A percentile compares a stretch with the other conserved stretches of the same genome.
Conservation (phyloP, 2,797 vertebrate genomes). For the Miichthys miiuy region DNA sequence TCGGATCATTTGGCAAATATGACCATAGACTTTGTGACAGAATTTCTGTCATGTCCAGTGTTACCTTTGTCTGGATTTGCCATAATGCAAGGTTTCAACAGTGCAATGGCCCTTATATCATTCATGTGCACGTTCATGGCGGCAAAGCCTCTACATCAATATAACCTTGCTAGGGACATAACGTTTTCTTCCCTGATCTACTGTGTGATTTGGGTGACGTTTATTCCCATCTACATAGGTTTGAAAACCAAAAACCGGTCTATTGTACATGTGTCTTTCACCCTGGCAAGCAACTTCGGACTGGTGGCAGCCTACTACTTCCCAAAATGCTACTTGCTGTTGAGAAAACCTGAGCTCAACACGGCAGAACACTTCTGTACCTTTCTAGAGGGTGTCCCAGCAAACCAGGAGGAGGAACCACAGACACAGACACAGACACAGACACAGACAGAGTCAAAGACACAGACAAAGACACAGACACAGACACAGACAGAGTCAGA, state of each 20-base stretch:
- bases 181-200: slow-evolving; percentile 87
- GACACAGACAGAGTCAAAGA: slow-evolving; percentile 34
- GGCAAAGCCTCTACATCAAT: slow-evolving; percentile 78
- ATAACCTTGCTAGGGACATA: slow-evolving; percentile 90
- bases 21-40: slow-evolving; percentile 70
- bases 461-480: not conserved
- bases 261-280: slow-evolving; percentile 80
- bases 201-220: slow-evolving; percentile 89
- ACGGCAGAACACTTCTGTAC: slow-evolving; percentile 86
- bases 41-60: slow-evolving; percentile 75
- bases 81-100: slow-evolving; percentile 84
- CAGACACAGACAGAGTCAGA: slow-evolving; percentile 3
- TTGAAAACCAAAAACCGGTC: slow-evolving; percentile 66
- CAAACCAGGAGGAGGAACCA: slow-evolving; percentile 63
- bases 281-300: slow-evolving; percentile 82
- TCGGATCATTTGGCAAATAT: slow-evolving; percentile 57
- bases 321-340: slow-evolving; percentile 91
- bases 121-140: slow-evolving; percentile 95
- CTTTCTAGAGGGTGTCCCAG: slow-evolving; percentile 72
- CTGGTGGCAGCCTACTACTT: slow-evolving; percentile 85
- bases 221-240: slow-evolving; percentile 86
- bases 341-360: slow-evolving; percentile 87
- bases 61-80: slow-evolving; percentile 81
- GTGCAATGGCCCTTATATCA: slow-evolving; percentile 82
- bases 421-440: slow-evolving; percentile 33